Evolutionary conservation across 2,113 vertebrate species (phyloP).

Genomic region (Silurus glanis): DNA sequence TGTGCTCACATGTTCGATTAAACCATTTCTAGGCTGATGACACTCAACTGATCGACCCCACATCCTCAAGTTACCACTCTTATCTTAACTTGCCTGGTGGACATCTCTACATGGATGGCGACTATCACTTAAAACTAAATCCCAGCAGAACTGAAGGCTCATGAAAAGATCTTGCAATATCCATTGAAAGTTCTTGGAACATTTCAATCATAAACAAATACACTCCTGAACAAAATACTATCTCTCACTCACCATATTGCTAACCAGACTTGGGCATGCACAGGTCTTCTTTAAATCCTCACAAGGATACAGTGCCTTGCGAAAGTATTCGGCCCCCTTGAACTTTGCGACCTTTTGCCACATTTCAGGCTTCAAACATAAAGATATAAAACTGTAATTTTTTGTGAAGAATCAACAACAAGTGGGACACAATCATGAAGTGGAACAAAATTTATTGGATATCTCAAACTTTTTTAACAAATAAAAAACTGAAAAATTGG

Average conservation of each 20-base stretch:
- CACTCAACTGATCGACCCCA: neutral
- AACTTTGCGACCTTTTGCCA: no score
- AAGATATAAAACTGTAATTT: no score
- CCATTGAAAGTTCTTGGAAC: neutral
- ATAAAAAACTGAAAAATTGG: no score
- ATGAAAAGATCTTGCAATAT: neutral
- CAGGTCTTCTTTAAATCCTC: neutral
- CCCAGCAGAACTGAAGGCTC: neutral
- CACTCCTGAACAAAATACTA: neutral
- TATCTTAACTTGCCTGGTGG: neutral
- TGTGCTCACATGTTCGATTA: neutral
- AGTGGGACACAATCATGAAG: no score
- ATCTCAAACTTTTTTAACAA: no score
- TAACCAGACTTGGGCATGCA: neutral
- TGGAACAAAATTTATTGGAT: no score
- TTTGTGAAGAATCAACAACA: no score
- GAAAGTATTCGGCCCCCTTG: no score
- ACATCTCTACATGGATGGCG: neutral
- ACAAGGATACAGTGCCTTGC: no score
- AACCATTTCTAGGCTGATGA: neutral
- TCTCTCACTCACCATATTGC: neutral
- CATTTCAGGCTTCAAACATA: no score
- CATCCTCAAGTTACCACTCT: neutral
- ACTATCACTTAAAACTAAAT: neutral
- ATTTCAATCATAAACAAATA: neutral